A percentile compares a stretch with the other conserved stretches of the same genome.
Conservation (phyloP, 2,797 vertebrate species). For the Crax fasciolata region DNA sequence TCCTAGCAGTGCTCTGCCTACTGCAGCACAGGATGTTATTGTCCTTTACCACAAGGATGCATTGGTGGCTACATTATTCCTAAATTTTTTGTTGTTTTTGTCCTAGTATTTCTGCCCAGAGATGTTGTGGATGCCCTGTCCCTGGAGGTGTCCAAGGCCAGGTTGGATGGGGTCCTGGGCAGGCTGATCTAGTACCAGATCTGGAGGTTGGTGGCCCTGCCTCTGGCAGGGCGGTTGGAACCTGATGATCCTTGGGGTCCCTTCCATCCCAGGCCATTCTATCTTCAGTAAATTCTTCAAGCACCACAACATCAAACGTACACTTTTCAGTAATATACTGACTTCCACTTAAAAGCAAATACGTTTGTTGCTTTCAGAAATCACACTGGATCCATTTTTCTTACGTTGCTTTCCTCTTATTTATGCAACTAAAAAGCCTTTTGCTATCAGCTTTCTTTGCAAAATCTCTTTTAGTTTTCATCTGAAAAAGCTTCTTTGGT, state of each 20-base stretch:
- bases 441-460: background rate
- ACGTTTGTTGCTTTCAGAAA: background rate
- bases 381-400: background rate
- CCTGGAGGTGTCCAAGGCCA: no score
- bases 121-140: no score
- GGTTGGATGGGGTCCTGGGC: no score
- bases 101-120: background rate
- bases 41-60: background rate
- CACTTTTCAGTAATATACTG: background rate
- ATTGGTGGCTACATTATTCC: background rate
- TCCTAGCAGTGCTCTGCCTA: background rate
- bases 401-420: background rate
- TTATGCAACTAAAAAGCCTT: background rate
- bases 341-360: background rate
- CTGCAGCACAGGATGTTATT: background rate
- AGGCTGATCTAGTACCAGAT: no score
- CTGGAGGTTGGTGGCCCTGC: no score
- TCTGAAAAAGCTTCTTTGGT: background rate
- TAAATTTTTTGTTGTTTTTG: background rate
- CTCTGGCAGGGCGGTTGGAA: no score
- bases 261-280: background rate
- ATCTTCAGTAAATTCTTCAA: background rate
- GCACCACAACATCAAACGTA: background rate
- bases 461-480: background rate
- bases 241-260: no score